Conservation (phyloP, 2,797 vertebrate species). For the Macropus fuliginosus region DNA sequence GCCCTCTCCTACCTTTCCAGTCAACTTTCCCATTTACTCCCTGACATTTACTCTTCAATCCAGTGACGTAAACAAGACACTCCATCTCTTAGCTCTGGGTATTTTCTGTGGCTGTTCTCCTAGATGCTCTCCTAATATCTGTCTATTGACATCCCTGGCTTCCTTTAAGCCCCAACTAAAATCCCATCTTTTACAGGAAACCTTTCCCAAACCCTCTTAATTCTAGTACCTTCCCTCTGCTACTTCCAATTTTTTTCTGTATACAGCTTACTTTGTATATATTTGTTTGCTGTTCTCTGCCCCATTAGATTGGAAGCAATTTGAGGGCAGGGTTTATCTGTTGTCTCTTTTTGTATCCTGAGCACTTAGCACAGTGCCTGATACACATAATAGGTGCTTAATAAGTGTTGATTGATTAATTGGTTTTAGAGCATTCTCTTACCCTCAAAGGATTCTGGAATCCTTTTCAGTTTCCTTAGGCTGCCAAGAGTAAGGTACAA, state of each 20-base stretch:
- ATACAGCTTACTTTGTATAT: neutral
- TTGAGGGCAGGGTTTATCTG: neutral
- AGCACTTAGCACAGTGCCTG: neutral
- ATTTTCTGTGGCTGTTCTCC: neutral
- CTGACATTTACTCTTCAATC: neutral
- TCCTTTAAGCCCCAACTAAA: neutral
- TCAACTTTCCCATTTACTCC: neutral
- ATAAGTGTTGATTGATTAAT: neutral
- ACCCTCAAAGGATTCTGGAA: neutral
- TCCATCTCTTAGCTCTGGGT: neutral
- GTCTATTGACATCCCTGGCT: neutral
- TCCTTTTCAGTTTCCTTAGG: slow-evolving; percentile 31
- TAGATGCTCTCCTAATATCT: neutral
- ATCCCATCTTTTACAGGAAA: neutral
- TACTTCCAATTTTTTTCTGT: neutral
- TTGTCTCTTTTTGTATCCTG: neutral
- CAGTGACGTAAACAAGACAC: neutral
- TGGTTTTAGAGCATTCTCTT: slow-evolving; percentile 7
- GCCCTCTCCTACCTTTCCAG: neutral
- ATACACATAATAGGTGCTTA: neutral
- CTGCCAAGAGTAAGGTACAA: slow-evolving; percentile 2
- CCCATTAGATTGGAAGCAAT: neutral
- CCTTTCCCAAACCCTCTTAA: neutral
- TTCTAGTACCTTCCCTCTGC: neutral
- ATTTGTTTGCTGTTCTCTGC: neutral